Percentiles rank a stretch among this genome's conserved stretches.
Evolutionary conservation across 2,113 vertebrate genomes (phyloP).

Genomic region (Sander vitreus): DNA sequence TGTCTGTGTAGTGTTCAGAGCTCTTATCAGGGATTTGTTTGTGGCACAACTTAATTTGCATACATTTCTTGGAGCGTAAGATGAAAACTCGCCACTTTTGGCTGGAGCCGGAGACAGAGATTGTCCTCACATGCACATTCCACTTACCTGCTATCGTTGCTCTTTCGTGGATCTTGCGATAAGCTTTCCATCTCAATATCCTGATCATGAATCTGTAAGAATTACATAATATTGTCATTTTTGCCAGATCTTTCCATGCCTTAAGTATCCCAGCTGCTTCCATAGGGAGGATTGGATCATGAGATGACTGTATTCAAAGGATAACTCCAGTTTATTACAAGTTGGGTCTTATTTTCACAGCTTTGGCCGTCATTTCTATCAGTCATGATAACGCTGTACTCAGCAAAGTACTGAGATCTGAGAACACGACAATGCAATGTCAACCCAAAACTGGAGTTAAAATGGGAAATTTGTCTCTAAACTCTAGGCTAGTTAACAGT

Average conservation of each 20-base stretch:
- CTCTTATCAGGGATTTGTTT: slow-evolving; percentile 76
- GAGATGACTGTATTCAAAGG: neutral
- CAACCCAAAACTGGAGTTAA: too few species aligned
- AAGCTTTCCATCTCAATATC: slow-evolving; percentile 11
- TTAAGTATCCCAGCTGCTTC: neutral
- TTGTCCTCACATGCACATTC: slow-evolving; percentile 40
- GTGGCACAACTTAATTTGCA: slow-evolving; percentile 72
- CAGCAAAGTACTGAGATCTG: too few species aligned
- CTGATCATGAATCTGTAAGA: slow-evolving; percentile 4
- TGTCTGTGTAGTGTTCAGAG: slow-evolving; percentile 64
- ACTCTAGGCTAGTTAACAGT: neutral
- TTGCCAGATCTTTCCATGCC: neutral
- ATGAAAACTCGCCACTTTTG: slow-evolving; percentile 55
- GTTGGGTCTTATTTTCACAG: neutral
- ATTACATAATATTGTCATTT: neutral
- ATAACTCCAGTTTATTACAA: neutral
- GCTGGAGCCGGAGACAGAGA: slow-evolving; percentile 58
- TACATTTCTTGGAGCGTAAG: slow-evolving; percentile 68
- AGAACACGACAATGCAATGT: too few species aligned
- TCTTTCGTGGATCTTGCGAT: slow-evolving; percentile 30
- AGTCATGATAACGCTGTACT: too few species aligned
- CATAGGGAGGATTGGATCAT: neutral
- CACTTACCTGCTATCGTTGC: neutral
- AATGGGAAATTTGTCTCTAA: neutral
- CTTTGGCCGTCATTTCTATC: neutral